Evolutionary conservation across 2,113 vertebrate species (phyloP).

Genomic region (Menura novaehollandiae): DNA sequence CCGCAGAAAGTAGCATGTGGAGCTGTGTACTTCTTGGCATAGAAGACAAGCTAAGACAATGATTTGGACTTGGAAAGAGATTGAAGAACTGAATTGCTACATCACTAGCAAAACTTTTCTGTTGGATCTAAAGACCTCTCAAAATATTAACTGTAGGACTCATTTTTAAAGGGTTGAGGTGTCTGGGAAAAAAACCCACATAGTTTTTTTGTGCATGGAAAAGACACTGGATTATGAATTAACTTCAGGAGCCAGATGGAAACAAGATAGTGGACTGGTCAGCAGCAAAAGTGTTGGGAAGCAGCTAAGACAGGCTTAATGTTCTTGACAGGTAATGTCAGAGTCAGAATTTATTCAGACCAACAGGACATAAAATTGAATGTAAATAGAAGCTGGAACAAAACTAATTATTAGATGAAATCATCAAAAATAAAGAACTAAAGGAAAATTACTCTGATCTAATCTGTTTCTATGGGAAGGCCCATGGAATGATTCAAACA

Average conservation of each 20-base stretch:
- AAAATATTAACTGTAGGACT: neutral
- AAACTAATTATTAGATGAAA: neutral
- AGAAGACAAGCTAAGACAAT: neutral
- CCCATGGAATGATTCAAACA: neutral
- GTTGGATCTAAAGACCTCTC: neutral
- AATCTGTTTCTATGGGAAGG: neutral
- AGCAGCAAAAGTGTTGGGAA: neutral
- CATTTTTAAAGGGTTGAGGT: neutral
- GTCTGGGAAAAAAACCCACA: neutral
- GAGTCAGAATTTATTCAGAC: neutral
- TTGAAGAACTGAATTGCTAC: neutral
- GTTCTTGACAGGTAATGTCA: neutral
- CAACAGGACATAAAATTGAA: neutral
- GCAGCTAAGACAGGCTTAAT: neutral
- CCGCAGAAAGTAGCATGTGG: neutral
- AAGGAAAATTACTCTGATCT: neutral
- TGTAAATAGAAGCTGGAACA: neutral
- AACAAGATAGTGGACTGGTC: neutral
- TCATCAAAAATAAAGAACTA: neutral
- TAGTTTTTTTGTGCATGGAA: neutral
- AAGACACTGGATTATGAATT: neutral
- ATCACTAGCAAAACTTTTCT: neutral
- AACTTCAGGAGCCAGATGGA: neutral
- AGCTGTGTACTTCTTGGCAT: neutral
- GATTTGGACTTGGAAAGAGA: neutral